Conservation (phyloP, 2,113 vertebrate species). For the Platanista minor region DNA sequence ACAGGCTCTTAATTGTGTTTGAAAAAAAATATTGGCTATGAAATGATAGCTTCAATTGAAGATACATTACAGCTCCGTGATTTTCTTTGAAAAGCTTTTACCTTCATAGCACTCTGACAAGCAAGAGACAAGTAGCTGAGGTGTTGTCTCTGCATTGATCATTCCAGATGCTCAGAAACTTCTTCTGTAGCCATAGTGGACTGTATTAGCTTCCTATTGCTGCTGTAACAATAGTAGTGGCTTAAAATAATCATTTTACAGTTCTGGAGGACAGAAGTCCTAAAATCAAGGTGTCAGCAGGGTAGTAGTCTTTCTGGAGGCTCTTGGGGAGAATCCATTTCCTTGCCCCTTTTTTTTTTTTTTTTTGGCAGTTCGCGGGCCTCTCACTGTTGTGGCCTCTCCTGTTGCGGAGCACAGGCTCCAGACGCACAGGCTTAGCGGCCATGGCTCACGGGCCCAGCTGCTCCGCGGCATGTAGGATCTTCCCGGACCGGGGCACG, state of each 20-base stretch:
- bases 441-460: no score
- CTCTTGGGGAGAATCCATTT: neutral
- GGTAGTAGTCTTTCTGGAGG: neutral
- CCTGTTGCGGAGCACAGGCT: no score
- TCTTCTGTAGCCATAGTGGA: neutral
- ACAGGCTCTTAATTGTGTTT: neutral
- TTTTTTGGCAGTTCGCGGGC: no score
- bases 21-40: neutral
- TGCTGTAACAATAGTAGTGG: neutral
- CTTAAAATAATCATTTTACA: neutral
- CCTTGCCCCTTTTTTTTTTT: neutral
- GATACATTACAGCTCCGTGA: neutral
- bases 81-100: constrained; percentile 17
- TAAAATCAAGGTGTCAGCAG: neutral
- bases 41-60: neutral
- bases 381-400: no score
- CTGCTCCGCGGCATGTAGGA: no score
- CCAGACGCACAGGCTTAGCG: no score
- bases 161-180: neutral
- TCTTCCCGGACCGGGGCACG: no score
- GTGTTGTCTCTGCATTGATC: neutral
- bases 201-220: neutral
- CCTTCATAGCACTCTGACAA: neutral
- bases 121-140: neutral
- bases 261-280: neutral